Evolutionary conservation across 2,797 vertebrate species (phyloP), one percentile per base, ranked within the genome.

Genomic region (Dermochelys coriacea): DNA sequence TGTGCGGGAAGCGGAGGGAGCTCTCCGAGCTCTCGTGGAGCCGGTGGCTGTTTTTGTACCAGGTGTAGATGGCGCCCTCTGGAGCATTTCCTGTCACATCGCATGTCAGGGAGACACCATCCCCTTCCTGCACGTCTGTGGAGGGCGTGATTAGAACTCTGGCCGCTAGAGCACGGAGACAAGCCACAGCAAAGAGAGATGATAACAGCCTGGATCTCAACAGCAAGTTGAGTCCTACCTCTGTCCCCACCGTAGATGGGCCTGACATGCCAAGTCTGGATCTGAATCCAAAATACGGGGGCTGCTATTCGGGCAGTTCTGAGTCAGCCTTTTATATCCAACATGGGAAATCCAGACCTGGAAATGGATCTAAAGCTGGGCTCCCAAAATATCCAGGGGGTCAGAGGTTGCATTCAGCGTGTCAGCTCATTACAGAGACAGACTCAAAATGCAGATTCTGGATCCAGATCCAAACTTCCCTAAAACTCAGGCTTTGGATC

Each of bases 41-140:
- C 84, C 37, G 14, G 8, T 27, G 25, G 45, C 98, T 96, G 88
- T 98, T 93, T 82, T 85, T 96, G 93, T 97, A 98, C 98, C 98
- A 98, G 77, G 59, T 85, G 78, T 96, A 98, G 49, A 90, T 3
- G 8, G 93, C 82, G 6, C 84, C 97, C 1, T 88, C 85, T 0
- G 8, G 91, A 0, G n/a, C 59, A 6, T 93, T 89, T 1, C 80
- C 80, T 1, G 87, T 93, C 37, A 96, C 68, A 14, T 97, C 95
- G 85, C 98, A 98, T 11, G 9, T 96, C 88, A 98, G 95, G 81
- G 96, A 97, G 90, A 98, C 97, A 0, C 83, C 4, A 2, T 95
- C 96, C 10, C 98, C 98, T 88, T 98, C 98, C 50, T 4, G 89
- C 85, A 98, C 93, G 37, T 98, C 98, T 0, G 97, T 75, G 0